A percentile compares a stretch with the other conserved stretches of the same genome.
phyloP scores from a whole-genome alignment of 2,888 invertebrate genomes.

The Cyrtodaria siliqua region DNA sequence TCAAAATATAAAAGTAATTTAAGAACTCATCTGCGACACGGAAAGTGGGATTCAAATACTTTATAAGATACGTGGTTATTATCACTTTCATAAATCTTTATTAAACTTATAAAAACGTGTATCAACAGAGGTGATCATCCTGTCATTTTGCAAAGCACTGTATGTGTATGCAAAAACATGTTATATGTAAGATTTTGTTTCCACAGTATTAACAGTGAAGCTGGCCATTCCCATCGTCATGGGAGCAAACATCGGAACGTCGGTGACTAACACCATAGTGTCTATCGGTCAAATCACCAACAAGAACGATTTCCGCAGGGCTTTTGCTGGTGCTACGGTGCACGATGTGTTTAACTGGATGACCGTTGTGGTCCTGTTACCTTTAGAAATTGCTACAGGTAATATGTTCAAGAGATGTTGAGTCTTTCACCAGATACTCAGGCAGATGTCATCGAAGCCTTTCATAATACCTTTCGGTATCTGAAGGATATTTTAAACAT shows the following conservation, averaged over 20 bases:
- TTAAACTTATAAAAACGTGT: no score
- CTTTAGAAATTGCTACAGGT: conserved; percentile 86
- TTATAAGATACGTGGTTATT: no score
- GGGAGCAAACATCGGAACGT: conserved; percentile 88
- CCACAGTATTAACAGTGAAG: conserved; percentile 79
- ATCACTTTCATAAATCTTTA: no score
- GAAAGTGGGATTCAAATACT: no score
- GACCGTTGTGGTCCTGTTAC: conserved; percentile 87
- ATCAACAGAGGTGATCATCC: no score
- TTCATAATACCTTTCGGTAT: background rate
- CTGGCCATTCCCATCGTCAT: conserved; percentile 88
- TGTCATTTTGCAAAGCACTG: no score
- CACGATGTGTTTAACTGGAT: conserved; percentile 89
- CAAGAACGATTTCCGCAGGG: conserved; percentile 86
- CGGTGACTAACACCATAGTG: conserved; percentile 88
- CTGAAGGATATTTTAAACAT: background rate
- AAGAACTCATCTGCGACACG: no score
- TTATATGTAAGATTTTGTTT: no score
- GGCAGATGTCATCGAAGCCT: no score
- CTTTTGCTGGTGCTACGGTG: conserved; percentile 88
- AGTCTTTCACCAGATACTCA: no score
- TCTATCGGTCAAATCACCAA: conserved; percentile 84
- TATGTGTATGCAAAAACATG: no score
- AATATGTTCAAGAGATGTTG: background rate
- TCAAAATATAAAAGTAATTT: no score